Percentiles rank a stretch among this genome's conserved stretches.
These are phyloP conservation scores for Macrocentrus cingulum DNA, from an alignment of 1,140 invertebrate species.

Conservation along the genomic window DNA sequence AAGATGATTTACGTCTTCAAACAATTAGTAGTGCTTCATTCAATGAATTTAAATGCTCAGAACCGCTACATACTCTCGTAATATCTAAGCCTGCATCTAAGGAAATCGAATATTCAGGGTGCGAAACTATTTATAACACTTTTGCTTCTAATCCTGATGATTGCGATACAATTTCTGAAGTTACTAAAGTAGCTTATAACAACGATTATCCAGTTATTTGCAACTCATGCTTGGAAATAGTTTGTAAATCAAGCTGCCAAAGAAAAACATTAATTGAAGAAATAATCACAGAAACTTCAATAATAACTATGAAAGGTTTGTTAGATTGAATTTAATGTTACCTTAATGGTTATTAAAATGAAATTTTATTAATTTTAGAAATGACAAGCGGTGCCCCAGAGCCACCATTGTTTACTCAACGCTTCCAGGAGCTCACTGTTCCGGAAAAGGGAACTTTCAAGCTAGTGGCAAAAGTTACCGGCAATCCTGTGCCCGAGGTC, in stretches of 20 bases:
- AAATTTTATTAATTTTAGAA: constrained; percentile 56
- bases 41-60: neutral
- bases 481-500: constrained; percentile 84
- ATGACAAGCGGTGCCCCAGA: constrained; percentile 69
- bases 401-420: constrained; percentile 82
- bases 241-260: constrained; percentile 1
- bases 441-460: constrained; percentile 78
- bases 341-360: neutral
- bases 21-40: neutral
- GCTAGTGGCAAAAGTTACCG: constrained; percentile 83
- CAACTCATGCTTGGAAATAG: constrained; percentile 4
- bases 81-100: neutral
- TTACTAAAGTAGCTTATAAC: constrained; percentile 2
- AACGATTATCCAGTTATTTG: neutral
- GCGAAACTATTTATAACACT: neutral
- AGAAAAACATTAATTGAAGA: neutral
- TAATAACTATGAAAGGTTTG: neutral
- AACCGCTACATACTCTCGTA: neutral
- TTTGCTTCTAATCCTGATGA: neutral
- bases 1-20: no score
- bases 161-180: constrained; percentile 8
- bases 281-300: constrained; percentile 1
- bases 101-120: neutral
- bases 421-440: constrained; percentile 82
- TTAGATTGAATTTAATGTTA: no score